Conservation (phyloP, 2,888 invertebrate genomes). For the Sinotaia quadrata region DNA sequence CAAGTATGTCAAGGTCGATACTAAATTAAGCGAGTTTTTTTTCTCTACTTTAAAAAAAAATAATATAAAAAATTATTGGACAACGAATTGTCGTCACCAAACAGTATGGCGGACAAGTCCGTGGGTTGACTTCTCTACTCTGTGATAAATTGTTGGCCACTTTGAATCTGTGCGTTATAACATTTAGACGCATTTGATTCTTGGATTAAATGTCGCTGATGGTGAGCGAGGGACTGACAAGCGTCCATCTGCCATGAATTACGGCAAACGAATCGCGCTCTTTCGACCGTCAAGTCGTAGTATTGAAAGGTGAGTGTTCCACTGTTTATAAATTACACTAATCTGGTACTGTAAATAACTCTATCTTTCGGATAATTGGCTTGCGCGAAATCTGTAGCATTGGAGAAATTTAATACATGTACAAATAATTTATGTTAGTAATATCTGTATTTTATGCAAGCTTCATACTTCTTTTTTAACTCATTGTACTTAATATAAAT, state of each 20-base stretch:
- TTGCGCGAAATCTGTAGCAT: background rate
- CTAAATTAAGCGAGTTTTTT: conserved; percentile 11
- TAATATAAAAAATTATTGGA: too few species aligned
- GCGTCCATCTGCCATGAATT: conserved; percentile 41
- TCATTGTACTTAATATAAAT: too few species aligned
- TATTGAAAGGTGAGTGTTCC: conserved; percentile 33
- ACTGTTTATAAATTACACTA: background rate
- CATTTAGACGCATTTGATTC: background rate
- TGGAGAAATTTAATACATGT: too few species aligned
- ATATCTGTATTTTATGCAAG: too few species aligned
- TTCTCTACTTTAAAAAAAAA: too few species aligned
- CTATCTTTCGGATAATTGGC: background rate
- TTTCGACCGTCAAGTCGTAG: conserved; percentile 42
- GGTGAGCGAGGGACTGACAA: conserved; percentile 9
- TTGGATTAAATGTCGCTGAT: conserved; percentile 7
- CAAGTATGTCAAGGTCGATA: conserved; percentile 23
- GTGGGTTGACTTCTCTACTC: conserved; percentile 14
- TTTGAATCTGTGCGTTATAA: background rate
- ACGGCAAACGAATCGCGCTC: conserved; percentile 50
- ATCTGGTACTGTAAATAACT: background rate
- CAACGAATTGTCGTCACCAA: conserved; percentile 10
- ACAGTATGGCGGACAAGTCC: conserved; percentile 22
- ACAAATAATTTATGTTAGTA: too few species aligned
- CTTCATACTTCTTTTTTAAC: too few species aligned
- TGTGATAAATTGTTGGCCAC: background rate